Base-by-base conservation (phyloP, 2,888 invertebrate genomes). In the Nymphalis c-album region DNA sequence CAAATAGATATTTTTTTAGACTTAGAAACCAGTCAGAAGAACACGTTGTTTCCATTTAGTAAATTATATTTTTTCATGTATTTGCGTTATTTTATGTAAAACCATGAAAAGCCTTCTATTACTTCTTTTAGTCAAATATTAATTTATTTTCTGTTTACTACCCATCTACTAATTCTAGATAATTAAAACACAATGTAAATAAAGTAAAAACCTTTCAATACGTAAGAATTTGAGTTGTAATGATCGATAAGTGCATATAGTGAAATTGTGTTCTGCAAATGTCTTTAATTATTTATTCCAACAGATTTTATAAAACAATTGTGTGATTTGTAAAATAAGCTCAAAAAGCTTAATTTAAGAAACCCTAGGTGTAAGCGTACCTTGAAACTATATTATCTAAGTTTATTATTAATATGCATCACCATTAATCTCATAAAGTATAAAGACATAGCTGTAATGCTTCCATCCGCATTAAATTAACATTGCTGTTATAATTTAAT, bases 31-130 rank as follows among this genome's bases (percentile, higher is more conserved):
- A 40, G 48, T 59, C 16, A 48, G 35, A 71, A 50, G 4, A 62
- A 59, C 59, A 63, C 63, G 20, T 51, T 59, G 59, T 62, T 70
- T 68, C 60, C 58, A 58, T 62, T 17, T 63, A 59, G 63, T 59
- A 50, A 51, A 60, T 6, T 31, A 31, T 60, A 55, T 61, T 61
- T 7, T 48, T 26, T 45, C 60, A 45, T 58, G 35, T 59, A 62
- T 46, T 64, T 62, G 40, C 57, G 64, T 55, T 69, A 53, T 35
- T 66, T 64, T 57, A 57, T 61, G 60, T 65, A 47, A 72, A 80
- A 84, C 90, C 89, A 85, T 82, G 88, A 89, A 88, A 86, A 89
- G 90, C 89, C 89, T 89, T 90, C 82, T 83, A 80, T 77, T 78
- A 59, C 35, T 62, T 64, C 60, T 60, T 63, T 77, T 76, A 85